Evolutionary conservation across 2,888 invertebrate species (phyloP).

Genomic region (Endotricha flammealis): DNA sequence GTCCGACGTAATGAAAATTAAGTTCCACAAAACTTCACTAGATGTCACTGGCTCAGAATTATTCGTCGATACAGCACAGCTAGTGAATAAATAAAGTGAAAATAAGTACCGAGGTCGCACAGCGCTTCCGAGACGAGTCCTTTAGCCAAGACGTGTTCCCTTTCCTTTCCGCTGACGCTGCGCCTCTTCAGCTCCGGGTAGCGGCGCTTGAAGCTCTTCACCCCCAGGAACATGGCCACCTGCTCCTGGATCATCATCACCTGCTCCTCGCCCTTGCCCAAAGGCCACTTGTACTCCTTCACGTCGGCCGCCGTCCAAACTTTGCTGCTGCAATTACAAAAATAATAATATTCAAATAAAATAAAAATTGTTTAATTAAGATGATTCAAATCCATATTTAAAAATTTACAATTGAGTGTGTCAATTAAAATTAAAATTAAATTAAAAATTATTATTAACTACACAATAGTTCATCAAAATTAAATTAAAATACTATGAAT

Average conservation of each 20-base stretch:
- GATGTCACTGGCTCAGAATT: too few species aligned
- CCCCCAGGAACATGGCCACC: slow-evolving; percentile 95
- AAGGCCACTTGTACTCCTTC: slow-evolving; percentile 96
- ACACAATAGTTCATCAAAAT: too few species aligned
- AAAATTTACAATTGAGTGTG: too few species aligned
- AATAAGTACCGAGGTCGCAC: slow-evolving; percentile 94
- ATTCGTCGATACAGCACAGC: too few species aligned
- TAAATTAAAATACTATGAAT: too few species aligned
- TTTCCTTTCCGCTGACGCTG: slow-evolving; percentile 89
- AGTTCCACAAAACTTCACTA: too few species aligned
- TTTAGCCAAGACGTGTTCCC: slow-evolving; percentile 90
- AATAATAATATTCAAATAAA: slow-evolving; percentile 1
- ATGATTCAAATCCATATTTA: too few species aligned
- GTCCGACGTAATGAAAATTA: too few species aligned
- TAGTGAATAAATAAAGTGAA: too few species aligned
- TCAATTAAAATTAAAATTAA: too few species aligned
- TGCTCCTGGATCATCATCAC: slow-evolving; percentile 97
- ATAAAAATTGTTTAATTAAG: too few species aligned
- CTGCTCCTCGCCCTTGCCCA: slow-evolving; percentile 71
- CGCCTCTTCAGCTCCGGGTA: slow-evolving; percentile 93
- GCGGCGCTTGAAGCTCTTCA: slow-evolving; percentile 97
- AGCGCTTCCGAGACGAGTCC: slow-evolving; percentile 92
- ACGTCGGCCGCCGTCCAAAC: slow-evolving; percentile 90
- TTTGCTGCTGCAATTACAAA: slow-evolving; percentile 58
- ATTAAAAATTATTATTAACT: too few species aligned